phyloP scores from a whole-genome alignment of 2,797 vertebrate genomes.

The Apogon hyalosoma region DNA sequence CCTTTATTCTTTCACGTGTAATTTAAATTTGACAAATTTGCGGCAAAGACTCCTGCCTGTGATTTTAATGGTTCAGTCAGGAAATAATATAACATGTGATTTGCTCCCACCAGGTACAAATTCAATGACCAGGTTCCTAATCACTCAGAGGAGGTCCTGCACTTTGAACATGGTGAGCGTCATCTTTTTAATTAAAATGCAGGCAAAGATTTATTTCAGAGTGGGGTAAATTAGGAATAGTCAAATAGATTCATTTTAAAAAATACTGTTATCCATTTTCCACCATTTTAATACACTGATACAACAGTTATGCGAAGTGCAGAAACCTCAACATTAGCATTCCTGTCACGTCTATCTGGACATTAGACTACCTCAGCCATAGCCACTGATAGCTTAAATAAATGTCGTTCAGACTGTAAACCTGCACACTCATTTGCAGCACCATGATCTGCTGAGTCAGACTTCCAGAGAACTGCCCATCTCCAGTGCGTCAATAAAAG shows the following conservation, averaged over 20 bases:
- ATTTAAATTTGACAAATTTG: slow-evolving; percentile 60
- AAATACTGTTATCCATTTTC: slow-evolving; percentile 18
- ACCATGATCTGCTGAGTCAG: slow-evolving; percentile 77
- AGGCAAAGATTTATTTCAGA: slow-evolving; percentile 42
- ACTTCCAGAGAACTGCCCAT: slow-evolving; percentile 63
- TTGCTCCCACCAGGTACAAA: slow-evolving; percentile 73
- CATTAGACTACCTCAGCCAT: slow-evolving; percentile 36
- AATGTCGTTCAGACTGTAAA: slow-evolving; percentile 51
- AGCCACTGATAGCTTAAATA: slow-evolving; percentile 52
- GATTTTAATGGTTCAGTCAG: slow-evolving; percentile 63
- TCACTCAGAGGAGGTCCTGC: slow-evolving; percentile 59
- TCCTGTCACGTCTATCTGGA: slow-evolving; percentile 46
- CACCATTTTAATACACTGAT: slow-evolving; percentile 28
- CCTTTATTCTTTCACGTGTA: slow-evolving; percentile 22
- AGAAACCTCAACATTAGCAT: slow-evolving; percentile 41
- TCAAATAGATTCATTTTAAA: slow-evolving; percentile 24
- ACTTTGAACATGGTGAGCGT: slow-evolving; percentile 52
- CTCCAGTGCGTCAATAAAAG: slow-evolving; percentile 73
- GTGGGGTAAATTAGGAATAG: slow-evolving; percentile 22
- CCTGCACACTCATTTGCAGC: slow-evolving; percentile 58
- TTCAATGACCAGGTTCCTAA: slow-evolving; percentile 71
- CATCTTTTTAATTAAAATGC: slow-evolving; percentile 59
- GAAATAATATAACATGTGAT: slow-evolving; percentile 70
- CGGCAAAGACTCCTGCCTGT: slow-evolving; percentile 59
- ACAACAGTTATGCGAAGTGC: slow-evolving; percentile 11